Evolutionary conservation across 2,797 vertebrate genomes (phyloP).

Genomic region (Bradypodion pumilum): DNA sequence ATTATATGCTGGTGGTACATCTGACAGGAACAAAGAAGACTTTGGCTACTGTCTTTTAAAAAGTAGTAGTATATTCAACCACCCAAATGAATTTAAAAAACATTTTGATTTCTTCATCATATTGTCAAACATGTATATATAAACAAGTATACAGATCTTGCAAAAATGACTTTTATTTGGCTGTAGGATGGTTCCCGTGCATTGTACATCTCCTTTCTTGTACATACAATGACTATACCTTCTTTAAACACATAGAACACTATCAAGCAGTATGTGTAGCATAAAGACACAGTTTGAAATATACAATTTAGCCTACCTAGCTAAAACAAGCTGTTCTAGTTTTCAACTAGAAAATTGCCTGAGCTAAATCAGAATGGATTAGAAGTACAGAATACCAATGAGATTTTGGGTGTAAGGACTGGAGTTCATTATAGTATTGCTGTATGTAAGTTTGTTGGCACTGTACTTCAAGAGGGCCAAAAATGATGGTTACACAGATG

Average conservation of each 20-base stretch:
- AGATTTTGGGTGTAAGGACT: too few relatives aligned
- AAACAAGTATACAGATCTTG: too few relatives aligned
- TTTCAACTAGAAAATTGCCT: constrained; percentile 22
- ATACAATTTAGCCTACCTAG: constrained; percentile 7
- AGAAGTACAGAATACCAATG: constrained; percentile 16
- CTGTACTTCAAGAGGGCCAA: constrained; percentile 13
- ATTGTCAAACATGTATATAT: too few relatives aligned
- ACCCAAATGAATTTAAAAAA: neutral
- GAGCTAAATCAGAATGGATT: neutral
- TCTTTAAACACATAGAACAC: neutral
- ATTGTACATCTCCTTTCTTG: neutral
- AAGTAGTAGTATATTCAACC: neutral
- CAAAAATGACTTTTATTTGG: too few relatives aligned
- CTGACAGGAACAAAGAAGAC: too few relatives aligned
- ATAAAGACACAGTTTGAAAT: constrained; percentile 3
- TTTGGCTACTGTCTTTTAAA: neutral
- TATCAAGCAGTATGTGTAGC: neutral
- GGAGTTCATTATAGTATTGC: neutral
- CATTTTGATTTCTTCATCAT: neutral
- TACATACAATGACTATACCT: neutral
- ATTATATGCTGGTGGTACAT: too few relatives aligned
- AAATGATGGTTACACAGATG: constrained; percentile 31
- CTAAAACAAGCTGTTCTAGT: constrained; percentile 1
- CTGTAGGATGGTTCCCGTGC: neutral
- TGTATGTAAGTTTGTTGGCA: neutral